phyloP scores from a whole-genome alignment of 2,797 vertebrate genomes.

The Sphenopsis melanotis region DNA sequence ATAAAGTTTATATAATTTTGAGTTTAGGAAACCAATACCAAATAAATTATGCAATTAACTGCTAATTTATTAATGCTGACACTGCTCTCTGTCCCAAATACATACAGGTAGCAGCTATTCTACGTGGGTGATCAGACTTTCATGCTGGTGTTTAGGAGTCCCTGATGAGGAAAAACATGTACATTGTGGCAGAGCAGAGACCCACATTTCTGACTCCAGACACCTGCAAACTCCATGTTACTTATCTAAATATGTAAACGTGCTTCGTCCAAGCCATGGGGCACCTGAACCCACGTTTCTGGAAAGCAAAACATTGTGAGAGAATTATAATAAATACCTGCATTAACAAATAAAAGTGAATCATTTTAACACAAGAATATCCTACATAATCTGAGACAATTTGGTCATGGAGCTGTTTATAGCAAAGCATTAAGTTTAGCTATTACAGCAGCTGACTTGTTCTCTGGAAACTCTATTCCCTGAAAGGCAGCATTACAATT shows the following conservation, averaged over 20 bases:
- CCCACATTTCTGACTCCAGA: neutral
- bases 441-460: neutral
- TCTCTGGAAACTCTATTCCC: slow-evolving; percentile 32
- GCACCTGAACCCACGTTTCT: neutral
- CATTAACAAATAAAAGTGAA: neutral
- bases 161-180: rapidly evolving
- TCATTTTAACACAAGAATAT: neutral
- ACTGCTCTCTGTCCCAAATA: neutral
- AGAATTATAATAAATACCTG: neutral
- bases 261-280: neutral
- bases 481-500: slow-evolving; percentile 44
- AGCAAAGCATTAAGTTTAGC: neutral
- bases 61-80: neutral
- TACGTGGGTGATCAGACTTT: neutral
- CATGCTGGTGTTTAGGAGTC: neutral
- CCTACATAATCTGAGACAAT: neutral
- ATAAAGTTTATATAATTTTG: neutral
- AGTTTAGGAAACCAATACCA: neutral
- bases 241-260: neutral
- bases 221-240: neutral
- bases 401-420: neutral
- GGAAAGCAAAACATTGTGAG: neutral
- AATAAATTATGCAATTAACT: neutral
- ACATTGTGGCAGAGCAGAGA: neutral
- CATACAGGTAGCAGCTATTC: neutral